Conservation (phyloP, 1,140 invertebrate genomes). For the Leptonema lineaticorne region DNA sequence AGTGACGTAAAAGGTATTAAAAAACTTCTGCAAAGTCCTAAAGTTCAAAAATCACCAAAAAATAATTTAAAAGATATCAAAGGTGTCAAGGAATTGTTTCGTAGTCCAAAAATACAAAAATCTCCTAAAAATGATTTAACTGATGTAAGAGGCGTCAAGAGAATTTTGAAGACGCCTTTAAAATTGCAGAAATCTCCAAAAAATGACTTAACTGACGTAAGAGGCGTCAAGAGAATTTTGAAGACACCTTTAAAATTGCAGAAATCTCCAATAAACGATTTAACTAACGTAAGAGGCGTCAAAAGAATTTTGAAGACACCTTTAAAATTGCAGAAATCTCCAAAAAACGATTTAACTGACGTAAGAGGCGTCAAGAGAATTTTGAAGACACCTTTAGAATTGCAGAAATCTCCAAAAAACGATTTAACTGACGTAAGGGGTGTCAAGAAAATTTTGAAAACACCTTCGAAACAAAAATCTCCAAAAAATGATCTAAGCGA, state of each 20-base stretch:
- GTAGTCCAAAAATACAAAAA: conserved; percentile 40
- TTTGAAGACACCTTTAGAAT: conserved; percentile 41
- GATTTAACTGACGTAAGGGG: conserved; percentile 49
- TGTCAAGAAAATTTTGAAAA: conserved; percentile 46
- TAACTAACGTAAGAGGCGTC: conserved; percentile 48
- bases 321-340: conserved; percentile 40
- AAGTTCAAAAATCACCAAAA: conserved; percentile 46
- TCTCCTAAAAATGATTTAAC: conserved; percentile 53
- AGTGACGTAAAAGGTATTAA: conserved; percentile 50
- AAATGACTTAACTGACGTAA: conserved; percentile 46
- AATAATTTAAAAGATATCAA: conserved; percentile 51
- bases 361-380: conserved; percentile 43
- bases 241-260: conserved; percentile 33
- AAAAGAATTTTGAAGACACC: conserved; percentile 45
- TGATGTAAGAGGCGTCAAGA: conserved; percentile 48
- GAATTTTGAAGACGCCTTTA: conserved; percentile 45
- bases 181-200: conserved; percentile 37
- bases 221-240: conserved; percentile 39
- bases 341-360: conserved; percentile 48
- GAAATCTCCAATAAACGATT: conserved; percentile 49
- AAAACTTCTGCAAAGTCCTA: conserved; percentile 44
- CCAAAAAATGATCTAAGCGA: conserved; percentile 43
- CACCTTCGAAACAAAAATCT: conserved; percentile 43
- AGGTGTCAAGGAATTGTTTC: conserved; percentile 49
- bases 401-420: conserved; percentile 42